phyloP scores from a whole-genome alignment of 1,140 invertebrate species.

The Nylanderia fulva region DNA sequence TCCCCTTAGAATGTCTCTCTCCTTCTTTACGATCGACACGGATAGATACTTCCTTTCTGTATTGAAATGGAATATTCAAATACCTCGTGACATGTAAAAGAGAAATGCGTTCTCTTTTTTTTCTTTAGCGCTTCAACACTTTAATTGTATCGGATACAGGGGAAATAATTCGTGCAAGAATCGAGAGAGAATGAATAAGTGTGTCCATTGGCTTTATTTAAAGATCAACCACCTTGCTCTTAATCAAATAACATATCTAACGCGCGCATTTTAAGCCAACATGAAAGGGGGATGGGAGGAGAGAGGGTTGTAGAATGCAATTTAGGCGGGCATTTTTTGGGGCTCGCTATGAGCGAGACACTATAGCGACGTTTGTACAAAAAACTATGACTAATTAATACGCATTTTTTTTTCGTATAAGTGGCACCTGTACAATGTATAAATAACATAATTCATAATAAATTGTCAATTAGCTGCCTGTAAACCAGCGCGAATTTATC shows the following conservation, averaged over 20 bases:
- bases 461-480: conserved; percentile 50
- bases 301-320: conserved; percentile 73
- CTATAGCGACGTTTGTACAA: conserved; percentile 79
- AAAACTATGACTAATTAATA: conserved; percentile 79
- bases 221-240: conserved; percentile 76
- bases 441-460: conserved; percentile 75
- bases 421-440: conserved; percentile 72
- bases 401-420: conserved; percentile 65
- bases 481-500: background rate
- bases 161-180: conserved; percentile 29
- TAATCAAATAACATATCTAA: conserved; percentile 78
- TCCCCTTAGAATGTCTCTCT: background rate
- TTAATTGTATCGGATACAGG: background rate
- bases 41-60: background rate
- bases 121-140: too few relatives aligned
- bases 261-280: conserved; percentile 74
- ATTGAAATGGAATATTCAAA: background rate
- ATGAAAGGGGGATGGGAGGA: conserved; percentile 69
- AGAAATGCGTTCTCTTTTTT: conserved; percentile 20
- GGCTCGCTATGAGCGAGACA: conserved; percentile 69
- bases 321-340: conserved; percentile 74
- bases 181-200: conserved; percentile 38
- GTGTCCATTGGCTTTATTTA: conserved; percentile 75
- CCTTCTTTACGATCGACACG: background rate
- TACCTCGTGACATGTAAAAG: background rate